phyloP scores from a whole-genome alignment of 2,888 invertebrate species.

The Deilephila elpenor region DNA sequence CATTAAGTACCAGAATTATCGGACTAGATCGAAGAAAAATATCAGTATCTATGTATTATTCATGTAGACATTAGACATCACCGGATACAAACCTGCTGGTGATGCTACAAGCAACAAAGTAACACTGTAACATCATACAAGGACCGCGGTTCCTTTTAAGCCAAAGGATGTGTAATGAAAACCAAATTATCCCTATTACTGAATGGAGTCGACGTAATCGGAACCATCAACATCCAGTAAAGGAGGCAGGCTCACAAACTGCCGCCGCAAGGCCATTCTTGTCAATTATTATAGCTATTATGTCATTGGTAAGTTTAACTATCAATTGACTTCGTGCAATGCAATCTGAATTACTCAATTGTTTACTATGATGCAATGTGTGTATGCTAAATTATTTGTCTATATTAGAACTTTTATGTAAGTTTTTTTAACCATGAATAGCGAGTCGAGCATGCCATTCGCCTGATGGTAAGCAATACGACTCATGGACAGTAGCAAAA shows the following conservation, averaged over 20 bases:
- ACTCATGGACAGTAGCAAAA: too few species aligned
- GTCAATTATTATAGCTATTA: slow-evolving; percentile 55
- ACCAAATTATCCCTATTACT: slow-evolving; percentile 5
- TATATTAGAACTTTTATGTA: too few species aligned
- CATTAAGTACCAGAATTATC: too few species aligned
- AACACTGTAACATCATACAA: background rate
- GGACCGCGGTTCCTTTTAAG: background rate
- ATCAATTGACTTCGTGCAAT: slow-evolving; percentile 44
- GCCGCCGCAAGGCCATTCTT: slow-evolving; percentile 59
- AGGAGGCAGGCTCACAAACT: slow-evolving; percentile 49
- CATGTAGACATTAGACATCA: too few species aligned
- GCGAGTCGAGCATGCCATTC: too few species aligned
- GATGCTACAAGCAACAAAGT: background rate
- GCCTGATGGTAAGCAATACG: too few species aligned
- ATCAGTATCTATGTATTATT: too few species aligned
- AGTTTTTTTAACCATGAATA: too few species aligned
- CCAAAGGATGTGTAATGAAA: slow-evolving; percentile 1
- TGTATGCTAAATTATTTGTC: background rate
- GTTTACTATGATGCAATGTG: background rate
- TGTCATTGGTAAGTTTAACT: slow-evolving; percentile 62
- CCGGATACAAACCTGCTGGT: background rate
- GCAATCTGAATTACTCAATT: slow-evolving; percentile 17
- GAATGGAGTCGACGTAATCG: background rate
- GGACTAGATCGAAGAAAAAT: background rate
- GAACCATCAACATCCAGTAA: background rate